Base-by-base conservation (phyloP, 2,888 invertebrate genomes). In the Trimorus sp. region DNA sequence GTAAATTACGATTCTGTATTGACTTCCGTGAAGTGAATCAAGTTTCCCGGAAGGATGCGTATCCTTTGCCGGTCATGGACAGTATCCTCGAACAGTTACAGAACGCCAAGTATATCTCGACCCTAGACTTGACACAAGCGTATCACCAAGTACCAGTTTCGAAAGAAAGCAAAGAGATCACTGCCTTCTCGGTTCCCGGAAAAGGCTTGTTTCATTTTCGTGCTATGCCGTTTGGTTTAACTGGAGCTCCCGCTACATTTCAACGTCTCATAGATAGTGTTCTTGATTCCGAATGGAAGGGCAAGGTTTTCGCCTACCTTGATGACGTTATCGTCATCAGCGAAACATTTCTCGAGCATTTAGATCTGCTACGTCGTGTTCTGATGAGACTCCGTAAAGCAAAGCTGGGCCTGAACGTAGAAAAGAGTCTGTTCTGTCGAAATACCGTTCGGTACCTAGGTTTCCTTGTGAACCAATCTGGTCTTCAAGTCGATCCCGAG, bases 261-360 rank as follows among this genome's bases (percentile, higher is more conserved):
- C 49, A 49, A 49, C 49, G 49, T 1, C 49, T 49, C 2, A 11
- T 56, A 4, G 54, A 56, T n/a, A 6, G 11, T 1, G 8, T 56
- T 6, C 8, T 56, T 3, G 36, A 5, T 1, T 36, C 26, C 3
- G 96, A 96, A 6, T n/a, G 26, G 8, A 37, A 36, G 11, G 5
- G 12, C 3, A 5, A 12, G 5, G 54, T 37, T n/a, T 56, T 56
- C 54, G 54, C 54, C 4, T 56, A 56, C n/a, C n/a, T 56, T 3
- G 54, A 56, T 36, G 54, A 56, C n/a, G 16, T 56, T 12, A 56
- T 56, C 26, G n/a, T 56, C 36, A n/a, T 56, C 3, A 36, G 12
- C 6, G 5, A 9, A 11, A 56, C 54, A 7, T 56, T 56, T 36
- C 11, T 2, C 12, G 54, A 56, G 36, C 53, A 53, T 16, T 26